These are phyloP conservation scores for Terrapene triunguis DNA, from an alignment of 2,113 vertebrate species.

Conservation along the genomic window DNA sequence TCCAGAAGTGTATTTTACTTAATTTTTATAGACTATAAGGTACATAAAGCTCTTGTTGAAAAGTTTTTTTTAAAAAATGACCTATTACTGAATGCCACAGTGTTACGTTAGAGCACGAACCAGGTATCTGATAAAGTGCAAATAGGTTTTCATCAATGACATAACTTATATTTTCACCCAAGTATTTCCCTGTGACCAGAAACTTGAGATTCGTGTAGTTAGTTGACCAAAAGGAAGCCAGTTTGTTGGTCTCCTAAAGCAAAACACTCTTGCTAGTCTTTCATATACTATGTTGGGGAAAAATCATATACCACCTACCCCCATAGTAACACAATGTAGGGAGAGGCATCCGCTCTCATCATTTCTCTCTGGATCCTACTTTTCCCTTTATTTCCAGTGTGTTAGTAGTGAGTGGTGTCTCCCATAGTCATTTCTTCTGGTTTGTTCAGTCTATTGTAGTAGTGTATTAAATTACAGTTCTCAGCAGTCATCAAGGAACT, in stretches of 20 bases:
- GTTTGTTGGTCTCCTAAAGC: background rate
- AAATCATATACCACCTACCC: too few relatives aligned
- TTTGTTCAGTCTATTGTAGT: too few relatives aligned
- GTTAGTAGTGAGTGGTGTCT: background rate
- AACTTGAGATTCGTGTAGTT: background rate
- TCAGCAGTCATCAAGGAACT: too few relatives aligned
- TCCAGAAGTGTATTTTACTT: background rate
- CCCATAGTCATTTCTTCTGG: too few relatives aligned
- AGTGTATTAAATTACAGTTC: too few relatives aligned
- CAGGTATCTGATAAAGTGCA: background rate
- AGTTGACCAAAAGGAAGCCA: background rate
- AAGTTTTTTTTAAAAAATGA: background rate
- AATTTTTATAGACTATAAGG: background rate
- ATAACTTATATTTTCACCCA: background rate
- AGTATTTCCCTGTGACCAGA: background rate
- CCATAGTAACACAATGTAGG: too few relatives aligned
- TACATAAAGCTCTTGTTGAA: background rate
- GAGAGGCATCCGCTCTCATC: too few relatives aligned
- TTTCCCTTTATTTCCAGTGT: background rate
- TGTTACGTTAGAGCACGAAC: background rate
- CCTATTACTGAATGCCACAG: background rate
- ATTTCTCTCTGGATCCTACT: too few relatives aligned
- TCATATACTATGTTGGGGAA: too few relatives aligned
- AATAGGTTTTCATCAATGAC: background rate
- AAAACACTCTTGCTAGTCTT: too few relatives aligned